Percentiles rank a stretch among this genome's conserved stretches.
Conservation (phyloP, 2,797 vertebrate genomes). For the Acridotheres tristis region DNA sequence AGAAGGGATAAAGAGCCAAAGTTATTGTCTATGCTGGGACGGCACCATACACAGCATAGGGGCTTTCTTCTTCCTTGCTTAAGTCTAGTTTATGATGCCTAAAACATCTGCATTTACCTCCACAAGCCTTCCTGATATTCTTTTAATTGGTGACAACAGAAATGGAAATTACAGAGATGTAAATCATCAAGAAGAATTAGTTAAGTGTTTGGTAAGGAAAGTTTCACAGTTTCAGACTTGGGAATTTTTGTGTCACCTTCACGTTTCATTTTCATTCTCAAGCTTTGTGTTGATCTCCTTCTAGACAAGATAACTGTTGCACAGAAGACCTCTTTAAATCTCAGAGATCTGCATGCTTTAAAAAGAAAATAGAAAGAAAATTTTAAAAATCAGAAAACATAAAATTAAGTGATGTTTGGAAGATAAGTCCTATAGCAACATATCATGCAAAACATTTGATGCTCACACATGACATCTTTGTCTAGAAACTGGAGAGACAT, state of each 20-base stretch:
- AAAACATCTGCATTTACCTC: background rate
- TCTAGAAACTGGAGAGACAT: background rate
- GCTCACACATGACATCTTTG: background rate
- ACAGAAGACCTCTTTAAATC: background rate
- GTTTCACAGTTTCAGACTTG: background rate
- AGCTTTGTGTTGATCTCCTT: background rate
- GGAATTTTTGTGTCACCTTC: background rate
- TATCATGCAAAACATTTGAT: background rate
- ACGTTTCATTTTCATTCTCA: background rate
- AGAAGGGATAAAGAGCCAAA: background rate
- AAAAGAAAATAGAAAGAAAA: background rate
- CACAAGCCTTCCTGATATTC: background rate
- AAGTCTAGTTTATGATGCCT: background rate
- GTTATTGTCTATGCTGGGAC: background rate
- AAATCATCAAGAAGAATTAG: background rate
- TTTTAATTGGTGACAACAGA: background rate
- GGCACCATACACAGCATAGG: fast-evolving
- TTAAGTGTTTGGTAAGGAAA: background rate
- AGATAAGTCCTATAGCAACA: background rate
- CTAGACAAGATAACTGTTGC: background rate
- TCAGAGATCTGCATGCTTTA: background rate
- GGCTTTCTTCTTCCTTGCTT: background rate
- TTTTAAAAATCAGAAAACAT: background rate
- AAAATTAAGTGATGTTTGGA: background rate
- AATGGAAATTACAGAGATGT: background rate